These are phyloP conservation scores for Streptopelia turtur DNA, from an alignment of 2,797 vertebrate genomes.

Conservation along the genomic window DNA sequence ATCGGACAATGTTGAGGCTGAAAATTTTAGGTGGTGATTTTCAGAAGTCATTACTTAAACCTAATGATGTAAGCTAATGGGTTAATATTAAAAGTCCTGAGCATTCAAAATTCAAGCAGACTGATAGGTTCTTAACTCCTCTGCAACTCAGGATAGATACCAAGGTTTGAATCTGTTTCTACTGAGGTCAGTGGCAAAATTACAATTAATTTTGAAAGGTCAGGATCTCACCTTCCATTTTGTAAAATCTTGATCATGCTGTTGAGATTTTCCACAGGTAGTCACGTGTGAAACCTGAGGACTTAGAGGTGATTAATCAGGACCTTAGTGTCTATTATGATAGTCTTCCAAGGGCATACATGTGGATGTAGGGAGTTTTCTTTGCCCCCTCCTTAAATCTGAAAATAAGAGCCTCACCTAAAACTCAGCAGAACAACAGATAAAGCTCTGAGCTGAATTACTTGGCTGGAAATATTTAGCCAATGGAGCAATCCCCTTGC, in stretches of 20 bases:
- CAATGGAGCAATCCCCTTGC: not conserved
- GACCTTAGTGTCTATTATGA: not conserved
- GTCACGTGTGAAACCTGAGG: not conserved
- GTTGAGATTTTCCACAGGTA: not conserved
- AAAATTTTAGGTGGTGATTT: not conserved
- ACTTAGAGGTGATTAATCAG: not conserved
- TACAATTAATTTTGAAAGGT: not conserved
- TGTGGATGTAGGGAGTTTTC: not conserved
- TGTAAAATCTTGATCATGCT: not conserved
- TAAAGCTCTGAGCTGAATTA: not conserved
- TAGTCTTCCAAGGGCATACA: not conserved
- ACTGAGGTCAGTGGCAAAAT: not conserved
- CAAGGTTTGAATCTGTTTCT: not conserved
- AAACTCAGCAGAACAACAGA: slow-evolving; percentile 27
- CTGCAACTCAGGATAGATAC: not conserved
- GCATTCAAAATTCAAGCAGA: not conserved
- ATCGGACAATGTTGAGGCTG: not conserved
- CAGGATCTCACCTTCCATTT: not conserved
- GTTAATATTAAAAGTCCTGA: not conserved
- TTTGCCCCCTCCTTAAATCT: slow-evolving; percentile 6
- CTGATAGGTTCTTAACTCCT: not conserved
- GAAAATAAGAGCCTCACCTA: not conserved
- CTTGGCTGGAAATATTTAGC: not conserved
- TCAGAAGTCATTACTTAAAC: not conserved
- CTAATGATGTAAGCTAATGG: not conserved